A percentile compares a stretch with the other conserved stretches of the same genome.
phyloP scores from a whole-genome alignment of 2,888 invertebrate species.

The Pharmacophagus antenor region DNA sequence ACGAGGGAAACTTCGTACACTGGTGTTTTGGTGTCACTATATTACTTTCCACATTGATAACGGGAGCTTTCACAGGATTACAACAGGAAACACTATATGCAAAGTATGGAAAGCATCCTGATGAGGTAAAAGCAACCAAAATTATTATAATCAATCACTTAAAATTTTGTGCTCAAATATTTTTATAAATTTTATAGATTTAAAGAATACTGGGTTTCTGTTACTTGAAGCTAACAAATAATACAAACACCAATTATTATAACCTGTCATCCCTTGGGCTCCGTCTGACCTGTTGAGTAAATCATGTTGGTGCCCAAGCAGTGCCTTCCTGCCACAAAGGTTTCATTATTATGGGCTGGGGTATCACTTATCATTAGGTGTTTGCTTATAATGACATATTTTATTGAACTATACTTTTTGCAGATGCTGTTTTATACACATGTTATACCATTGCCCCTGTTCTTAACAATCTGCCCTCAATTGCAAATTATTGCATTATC shows the following conservation, averaged over 20 bases:
- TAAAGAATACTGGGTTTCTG: too few relatives aligned
- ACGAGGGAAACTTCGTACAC: constrained; percentile 53
- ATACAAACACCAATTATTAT: too few relatives aligned
- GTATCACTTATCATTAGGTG: too few relatives aligned
- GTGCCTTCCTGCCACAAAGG: too few relatives aligned
- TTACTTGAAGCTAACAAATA: too few relatives aligned
- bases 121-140: constrained; percentile 51
- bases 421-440: constrained; percentile 76
- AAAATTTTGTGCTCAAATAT: too few relatives aligned
- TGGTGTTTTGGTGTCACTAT: constrained; percentile 69
- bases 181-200: too few relatives aligned
- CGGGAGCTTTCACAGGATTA: constrained; percentile 68
- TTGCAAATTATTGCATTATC: constrained; percentile 44
- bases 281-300: too few relatives aligned
- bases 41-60: constrained; percentile 56
- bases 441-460: constrained; percentile 62
- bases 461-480: constrained; percentile 56
- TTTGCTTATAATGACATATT: neutral
- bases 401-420: constrained; percentile 38
- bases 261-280: too few relatives aligned
- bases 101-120: constrained; percentile 70
- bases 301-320: too few relatives aligned
- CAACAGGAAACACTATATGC: constrained; percentile 69
- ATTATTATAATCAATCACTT: too few relatives aligned
- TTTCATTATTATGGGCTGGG: too few relatives aligned